Evolutionary conservation across 2,797 vertebrate genomes (phyloP).

Genomic region (Typhlichthys subterraneus): DNA sequence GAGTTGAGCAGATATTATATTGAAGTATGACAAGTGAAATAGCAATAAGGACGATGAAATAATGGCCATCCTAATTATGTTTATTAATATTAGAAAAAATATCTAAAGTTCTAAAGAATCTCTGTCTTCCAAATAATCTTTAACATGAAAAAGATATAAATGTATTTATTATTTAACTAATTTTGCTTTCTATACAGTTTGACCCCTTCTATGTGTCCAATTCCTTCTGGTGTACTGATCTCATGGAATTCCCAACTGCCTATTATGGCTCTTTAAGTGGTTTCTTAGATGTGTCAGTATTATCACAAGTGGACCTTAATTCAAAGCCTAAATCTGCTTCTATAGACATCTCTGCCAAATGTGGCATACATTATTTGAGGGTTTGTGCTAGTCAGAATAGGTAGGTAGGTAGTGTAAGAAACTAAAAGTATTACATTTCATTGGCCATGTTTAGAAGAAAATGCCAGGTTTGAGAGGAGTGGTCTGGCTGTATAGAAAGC

Average conservation of each 20-base stretch:
- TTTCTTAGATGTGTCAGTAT: slow-evolving; percentile 24
- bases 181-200: slow-evolving; percentile 79
- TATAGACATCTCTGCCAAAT: slow-evolving; percentile 16
- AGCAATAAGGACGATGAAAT: slow-evolving; percentile 82
- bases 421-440: not conserved
- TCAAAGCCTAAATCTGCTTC: slow-evolving; percentile 14
- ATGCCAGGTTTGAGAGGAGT: slow-evolving; percentile 29
- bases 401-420: not conserved
- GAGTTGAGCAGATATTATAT: slow-evolving; percentile 38
- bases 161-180: slow-evolving; percentile 71
- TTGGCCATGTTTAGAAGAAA: slow-evolving; percentile 3
- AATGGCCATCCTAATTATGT: slow-evolving; percentile 71
- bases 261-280: slow-evolving; percentile 28
- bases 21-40: slow-evolving; percentile 46
- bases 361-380: not conserved
- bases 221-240: slow-evolving; percentile 19
- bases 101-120: slow-evolving; percentile 82
- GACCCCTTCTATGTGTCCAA: slow-evolving; percentile 43
- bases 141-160: slow-evolving; percentile 67
- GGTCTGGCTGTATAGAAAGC: slow-evolving; percentile 77
- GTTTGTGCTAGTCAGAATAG: slow-evolving; percentile 29
- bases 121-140: slow-evolving; percentile 85
- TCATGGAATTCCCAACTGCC: slow-evolving; percentile 23
- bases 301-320: slow-evolving; percentile 22
- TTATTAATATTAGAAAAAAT: slow-evolving; percentile 73